Evolutionary conservation across 2,113 vertebrate species (phyloP), one percentile per base, ranked within the genome.

Genomic region (Nyctibius bracteatus): DNA sequence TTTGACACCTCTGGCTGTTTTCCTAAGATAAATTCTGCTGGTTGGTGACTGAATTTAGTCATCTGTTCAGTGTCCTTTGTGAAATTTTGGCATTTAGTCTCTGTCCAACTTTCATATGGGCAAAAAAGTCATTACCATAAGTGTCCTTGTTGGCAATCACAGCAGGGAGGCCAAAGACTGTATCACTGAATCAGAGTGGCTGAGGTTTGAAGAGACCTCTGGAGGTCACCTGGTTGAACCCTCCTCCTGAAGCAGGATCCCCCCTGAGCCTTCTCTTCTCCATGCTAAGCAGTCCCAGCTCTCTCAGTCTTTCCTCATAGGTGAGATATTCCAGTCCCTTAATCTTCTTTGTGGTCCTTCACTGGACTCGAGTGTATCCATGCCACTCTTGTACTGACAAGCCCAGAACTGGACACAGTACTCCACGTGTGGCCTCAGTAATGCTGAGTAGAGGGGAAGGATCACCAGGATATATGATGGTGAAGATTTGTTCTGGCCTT

Each of bases 21-120:
- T 84, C 14, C 39, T 25, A 49, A 72, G 14, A 57, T 49, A 77
- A 57, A 10, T 77, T 84, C n/a, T 85, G 15, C 6, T 91, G 9
- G 3, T 8, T 82, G 41, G 13, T 41, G 19, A 25, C 13, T 27
- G 30, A 91, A 75, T 79, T 63, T 58, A 83, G 8, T 23, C 10
- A 35, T 25, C 44, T 68, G 6, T 63, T 49, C 35, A 41, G 7
- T n/a, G 23, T 49, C 7, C 11, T 55, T 1, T 18, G 9, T 1
- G 5, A 81, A 85, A 61, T 41, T 55, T 55, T 79, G 31, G 5
- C 1, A 1, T 59, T 91, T 81, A 22, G 3, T 61, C 20, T 75
- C 12, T 14, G 6, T n/a, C 1, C 5, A 71, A 7, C 3, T 71
- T 54, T 81, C 71, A 17, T 41, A 54, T 0, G 2, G 9, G 4